phyloP scores from a whole-genome alignment of 2,797 vertebrate genomes.

The Triplophysa bombifrons region DNA sequence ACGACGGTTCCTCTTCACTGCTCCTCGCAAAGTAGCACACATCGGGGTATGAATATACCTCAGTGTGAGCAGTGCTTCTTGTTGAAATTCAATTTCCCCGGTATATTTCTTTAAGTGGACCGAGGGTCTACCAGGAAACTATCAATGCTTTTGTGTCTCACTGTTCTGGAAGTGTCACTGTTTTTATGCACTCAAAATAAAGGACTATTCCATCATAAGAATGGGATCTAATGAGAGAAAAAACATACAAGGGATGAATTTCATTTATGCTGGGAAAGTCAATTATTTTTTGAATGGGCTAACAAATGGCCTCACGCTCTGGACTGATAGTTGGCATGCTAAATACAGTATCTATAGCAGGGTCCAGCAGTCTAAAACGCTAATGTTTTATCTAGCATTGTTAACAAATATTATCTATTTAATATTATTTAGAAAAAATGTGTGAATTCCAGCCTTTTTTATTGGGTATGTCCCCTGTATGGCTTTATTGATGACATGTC shows the following conservation, averaged over 20 bases:
- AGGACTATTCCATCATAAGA: constrained; percentile 21
- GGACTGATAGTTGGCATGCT: not conserved
- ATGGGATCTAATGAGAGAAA: constrained; percentile 28
- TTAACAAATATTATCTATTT: not conserved
- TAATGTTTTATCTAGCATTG: not conserved
- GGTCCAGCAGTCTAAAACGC: not conserved
- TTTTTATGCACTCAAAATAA: constrained; percentile 21
- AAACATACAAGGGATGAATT: not conserved
- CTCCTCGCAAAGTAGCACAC: constrained; percentile 68
- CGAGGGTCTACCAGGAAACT: constrained; percentile 64
- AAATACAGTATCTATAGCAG: not conserved
- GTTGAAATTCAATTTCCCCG: constrained; percentile 59
- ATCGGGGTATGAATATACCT: constrained; percentile 65
- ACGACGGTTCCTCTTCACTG: constrained; percentile 72
- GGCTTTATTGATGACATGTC: not conserved
- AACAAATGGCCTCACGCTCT: not conserved
- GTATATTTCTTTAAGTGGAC: constrained; percentile 67
- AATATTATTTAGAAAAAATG: not conserved
- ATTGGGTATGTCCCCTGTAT: not conserved
- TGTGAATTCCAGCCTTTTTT: not conserved
- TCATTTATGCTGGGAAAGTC: not conserved
- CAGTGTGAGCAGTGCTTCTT: constrained; percentile 53
- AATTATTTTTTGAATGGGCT: not conserved
- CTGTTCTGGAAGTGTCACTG: constrained; percentile 39
- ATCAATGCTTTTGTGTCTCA: constrained; percentile 56